Evolutionary conservation across 2,113 vertebrate species (phyloP).

Genomic region (Myotis yumanensis): DNA sequence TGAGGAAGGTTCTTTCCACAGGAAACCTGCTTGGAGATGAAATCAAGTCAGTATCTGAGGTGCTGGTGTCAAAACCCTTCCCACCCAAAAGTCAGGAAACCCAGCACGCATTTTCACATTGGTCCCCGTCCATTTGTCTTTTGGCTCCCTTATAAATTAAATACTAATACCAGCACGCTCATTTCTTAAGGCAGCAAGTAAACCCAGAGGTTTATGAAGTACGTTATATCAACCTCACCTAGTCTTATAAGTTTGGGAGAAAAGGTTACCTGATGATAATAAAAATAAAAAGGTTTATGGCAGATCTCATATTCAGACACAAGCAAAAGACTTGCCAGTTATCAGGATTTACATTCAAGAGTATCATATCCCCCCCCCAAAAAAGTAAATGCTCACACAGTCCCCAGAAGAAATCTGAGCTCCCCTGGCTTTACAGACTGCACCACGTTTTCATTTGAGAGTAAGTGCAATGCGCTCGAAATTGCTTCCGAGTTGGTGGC

Average conservation of each 20-base stretch:
- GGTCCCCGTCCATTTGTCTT: neutral
- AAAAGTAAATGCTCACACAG: neutral
- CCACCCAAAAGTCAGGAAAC: neutral
- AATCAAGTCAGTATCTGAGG: neutral
- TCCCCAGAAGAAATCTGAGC: neutral
- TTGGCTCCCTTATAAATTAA: neutral
- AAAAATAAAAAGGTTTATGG: neutral
- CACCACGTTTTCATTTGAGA: neutral
- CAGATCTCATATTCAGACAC: neutral
- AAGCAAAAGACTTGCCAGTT: neutral
- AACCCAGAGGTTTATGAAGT: neutral
- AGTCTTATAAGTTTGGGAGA: neutral
- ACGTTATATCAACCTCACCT: neutral
- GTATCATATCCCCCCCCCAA: neutral
- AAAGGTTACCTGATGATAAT: neutral
- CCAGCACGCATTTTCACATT: neutral
- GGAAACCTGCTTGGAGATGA: neutral
- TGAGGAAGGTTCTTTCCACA: neutral
- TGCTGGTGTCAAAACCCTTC: neutral
- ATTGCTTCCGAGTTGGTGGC: neutral
- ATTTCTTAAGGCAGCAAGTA: slow-evolving; percentile 5
- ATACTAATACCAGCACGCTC: neutral
- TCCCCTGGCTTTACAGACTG: neutral
- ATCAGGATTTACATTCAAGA: slow-evolving; percentile 31
- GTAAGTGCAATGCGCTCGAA: neutral